Percentiles rank a stretch among this genome's conserved stretches.
Evolutionary conservation across 1,140 invertebrate genomes (phyloP).

Genomic region (Chelonus insularis): DNA sequence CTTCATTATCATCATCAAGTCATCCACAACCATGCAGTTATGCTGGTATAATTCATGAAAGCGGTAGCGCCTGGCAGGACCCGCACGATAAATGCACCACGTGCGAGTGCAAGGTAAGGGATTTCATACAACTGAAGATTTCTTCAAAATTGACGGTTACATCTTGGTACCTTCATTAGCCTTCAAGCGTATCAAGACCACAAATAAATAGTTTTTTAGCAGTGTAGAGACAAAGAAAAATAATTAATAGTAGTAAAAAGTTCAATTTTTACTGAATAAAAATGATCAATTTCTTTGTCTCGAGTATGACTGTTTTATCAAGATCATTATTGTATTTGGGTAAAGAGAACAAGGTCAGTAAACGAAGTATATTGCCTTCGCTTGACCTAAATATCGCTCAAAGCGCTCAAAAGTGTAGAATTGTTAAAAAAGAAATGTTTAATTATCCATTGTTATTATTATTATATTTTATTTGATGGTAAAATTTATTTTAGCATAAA

Average conservation of each 20-base stretch:
- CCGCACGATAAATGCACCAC: slow-evolving; percentile 71
- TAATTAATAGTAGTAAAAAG: no score
- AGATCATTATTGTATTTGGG: no score
- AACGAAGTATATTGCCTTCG: slow-evolving; percentile 33
- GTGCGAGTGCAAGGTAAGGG: slow-evolving; percentile 78
- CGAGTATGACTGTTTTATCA: no score
- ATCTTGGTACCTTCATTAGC: no score
- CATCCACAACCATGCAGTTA: slow-evolving; percentile 63
- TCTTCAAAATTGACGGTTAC: not conserved
- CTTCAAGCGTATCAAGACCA: no score
- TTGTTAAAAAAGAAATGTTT: slow-evolving; percentile 1
- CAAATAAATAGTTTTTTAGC: no score
- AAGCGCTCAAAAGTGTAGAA: slow-evolving; percentile 23
- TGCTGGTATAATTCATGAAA: slow-evolving; percentile 64
- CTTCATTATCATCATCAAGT: slow-evolving; percentile 35
- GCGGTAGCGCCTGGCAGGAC: slow-evolving; percentile 65
- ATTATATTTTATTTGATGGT: not conserved
- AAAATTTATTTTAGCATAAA: not conserved
- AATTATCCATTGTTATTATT: slow-evolving; percentile 1
- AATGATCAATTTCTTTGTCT: no score
- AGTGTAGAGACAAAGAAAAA: no score
- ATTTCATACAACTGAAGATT: slow-evolving; percentile 29
- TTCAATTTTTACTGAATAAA: no score
- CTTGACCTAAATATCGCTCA: slow-evolving; percentile 35
- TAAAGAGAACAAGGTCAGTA: slow-evolving; percentile 40